A percentile compares a stretch with the other conserved stretches of the same genome.
Evolutionary conservation across 2,888 invertebrate genomes (phyloP).

Genomic region (Coelopa pilipes): DNA sequence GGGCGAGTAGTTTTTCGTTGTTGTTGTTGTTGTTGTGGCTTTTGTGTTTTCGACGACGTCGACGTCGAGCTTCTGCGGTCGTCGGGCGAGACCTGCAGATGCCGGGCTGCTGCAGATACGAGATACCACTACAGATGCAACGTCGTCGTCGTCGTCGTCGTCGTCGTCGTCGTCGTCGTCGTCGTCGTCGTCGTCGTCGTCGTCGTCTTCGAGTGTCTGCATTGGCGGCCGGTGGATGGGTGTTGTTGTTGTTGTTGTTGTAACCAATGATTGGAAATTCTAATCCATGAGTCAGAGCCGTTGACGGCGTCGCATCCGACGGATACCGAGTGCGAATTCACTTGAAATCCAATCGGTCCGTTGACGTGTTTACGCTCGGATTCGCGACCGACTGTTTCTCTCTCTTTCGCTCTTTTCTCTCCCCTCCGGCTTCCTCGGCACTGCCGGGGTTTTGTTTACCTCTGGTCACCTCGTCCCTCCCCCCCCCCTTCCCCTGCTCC

Average conservation of each 20-base stretch:
- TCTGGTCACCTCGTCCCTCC: neutral
- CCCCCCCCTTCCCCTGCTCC: neutral
- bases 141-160: too few relatives aligned
- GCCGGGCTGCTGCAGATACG: too few relatives aligned
- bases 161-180: too few relatives aligned
- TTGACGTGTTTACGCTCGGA: constrained; percentile 5
- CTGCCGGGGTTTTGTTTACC: neutral
- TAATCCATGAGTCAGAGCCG: neutral
- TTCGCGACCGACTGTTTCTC: constrained; percentile 2
- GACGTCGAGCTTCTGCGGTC: neutral
- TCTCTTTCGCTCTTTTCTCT: neutral
- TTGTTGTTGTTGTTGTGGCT: constrained; percentile 5
- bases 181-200: too few relatives aligned
- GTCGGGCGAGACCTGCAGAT: too few relatives aligned
- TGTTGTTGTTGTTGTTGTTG: too few relatives aligned
- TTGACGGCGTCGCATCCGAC: neutral
- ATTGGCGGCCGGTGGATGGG: too few relatives aligned
- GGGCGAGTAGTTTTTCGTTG: neutral
- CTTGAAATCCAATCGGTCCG: constrained; percentile 12
- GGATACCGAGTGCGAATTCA: constrained; percentile 6
- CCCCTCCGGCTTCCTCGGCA: neutral
- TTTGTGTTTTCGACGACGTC: constrained; percentile 4
- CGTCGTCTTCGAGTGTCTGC: too few relatives aligned
- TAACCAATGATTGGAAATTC: neutral
- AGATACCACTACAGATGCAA: too few relatives aligned